phyloP scores from a whole-genome alignment of 2,888 invertebrate species.

The Acanthosepion lycidas region DNA sequence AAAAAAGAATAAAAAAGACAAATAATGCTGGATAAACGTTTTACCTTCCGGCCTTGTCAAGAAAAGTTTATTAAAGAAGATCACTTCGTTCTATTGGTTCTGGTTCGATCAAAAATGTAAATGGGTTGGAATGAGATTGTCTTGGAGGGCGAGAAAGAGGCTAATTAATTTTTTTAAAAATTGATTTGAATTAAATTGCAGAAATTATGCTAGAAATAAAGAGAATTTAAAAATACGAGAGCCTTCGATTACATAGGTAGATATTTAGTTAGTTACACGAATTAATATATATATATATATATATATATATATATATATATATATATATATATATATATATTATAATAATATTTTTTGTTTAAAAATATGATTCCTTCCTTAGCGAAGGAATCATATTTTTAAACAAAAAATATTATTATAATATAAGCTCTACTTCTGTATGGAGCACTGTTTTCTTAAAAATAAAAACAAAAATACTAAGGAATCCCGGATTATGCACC shows the following conservation, averaged over 20 bases:
- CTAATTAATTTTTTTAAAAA: neutral
- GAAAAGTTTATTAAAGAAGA: neutral
- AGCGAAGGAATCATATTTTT: too few species aligned
- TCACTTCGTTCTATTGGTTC: neutral
- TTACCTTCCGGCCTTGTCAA: neutral
- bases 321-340: too few species aligned
- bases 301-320: neutral
- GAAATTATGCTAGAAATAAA: neutral
- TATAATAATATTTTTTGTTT: too few species aligned
- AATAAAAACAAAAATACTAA: too few species aligned
- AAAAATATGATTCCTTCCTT: too few species aligned
- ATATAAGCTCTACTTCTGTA: too few species aligned
- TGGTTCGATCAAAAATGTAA: neutral
- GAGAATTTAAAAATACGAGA: neutral
- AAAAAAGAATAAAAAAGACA: too few species aligned
- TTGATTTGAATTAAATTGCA: conserved; percentile 9
- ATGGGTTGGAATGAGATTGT: neutral
- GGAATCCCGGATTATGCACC: too few species aligned
- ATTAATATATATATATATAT: neutral
- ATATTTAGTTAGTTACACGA: neutral
- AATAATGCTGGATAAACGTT: neutral
- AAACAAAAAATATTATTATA: too few species aligned
- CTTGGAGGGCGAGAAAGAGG: neutral
- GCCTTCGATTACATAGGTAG: neutral
- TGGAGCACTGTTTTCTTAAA: too few species aligned